Evolutionary conservation across 2,888 invertebrate genomes (phyloP).

Genomic region (Hesperia comma): DNA sequence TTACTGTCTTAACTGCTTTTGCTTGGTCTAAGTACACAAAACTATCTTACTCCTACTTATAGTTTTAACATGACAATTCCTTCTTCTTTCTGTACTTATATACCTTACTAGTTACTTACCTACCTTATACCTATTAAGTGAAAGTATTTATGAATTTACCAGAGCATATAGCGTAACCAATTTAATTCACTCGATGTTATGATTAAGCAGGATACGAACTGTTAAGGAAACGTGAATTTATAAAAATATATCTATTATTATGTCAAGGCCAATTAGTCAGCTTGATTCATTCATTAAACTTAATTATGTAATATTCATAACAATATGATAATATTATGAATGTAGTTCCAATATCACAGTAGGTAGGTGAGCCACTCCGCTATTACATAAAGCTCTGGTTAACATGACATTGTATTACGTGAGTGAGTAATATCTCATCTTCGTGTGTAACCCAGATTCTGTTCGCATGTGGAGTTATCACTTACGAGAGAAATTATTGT

Average conservation of each 20-base stretch:
- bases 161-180: conserved; percentile 48
- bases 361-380: conserved; percentile 2
- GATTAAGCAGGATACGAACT: conserved; percentile 1
- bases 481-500: conserved; percentile 18
- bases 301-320: conserved; percentile 20
- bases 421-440: conserved; percentile 32
- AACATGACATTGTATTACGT: conserved; percentile 34
- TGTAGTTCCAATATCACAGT: conserved; percentile 15
- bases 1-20: too few species aligned
- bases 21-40: too few species aligned
- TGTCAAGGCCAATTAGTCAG: conserved; percentile 10
- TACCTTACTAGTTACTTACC: neutral
- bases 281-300: neutral
- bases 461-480: conserved; percentile 10
- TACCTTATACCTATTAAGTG: conserved; percentile 41
- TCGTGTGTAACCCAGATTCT: conserved; percentile 30
- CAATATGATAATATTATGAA: neutral
- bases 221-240: neutral
- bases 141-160: conserved; percentile 46
- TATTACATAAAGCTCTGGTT: conserved; percentile 30
- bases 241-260: conserved; percentile 3
- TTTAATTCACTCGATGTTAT: conserved; percentile 37
- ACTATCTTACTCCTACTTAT: neutral
- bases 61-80: neutral
- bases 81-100: neutral